Evolutionary conservation across 2,888 invertebrate genomes (phyloP), one percentile per base, ranked within the genome.

Genomic region (Anagyrus pseudococci): DNA sequence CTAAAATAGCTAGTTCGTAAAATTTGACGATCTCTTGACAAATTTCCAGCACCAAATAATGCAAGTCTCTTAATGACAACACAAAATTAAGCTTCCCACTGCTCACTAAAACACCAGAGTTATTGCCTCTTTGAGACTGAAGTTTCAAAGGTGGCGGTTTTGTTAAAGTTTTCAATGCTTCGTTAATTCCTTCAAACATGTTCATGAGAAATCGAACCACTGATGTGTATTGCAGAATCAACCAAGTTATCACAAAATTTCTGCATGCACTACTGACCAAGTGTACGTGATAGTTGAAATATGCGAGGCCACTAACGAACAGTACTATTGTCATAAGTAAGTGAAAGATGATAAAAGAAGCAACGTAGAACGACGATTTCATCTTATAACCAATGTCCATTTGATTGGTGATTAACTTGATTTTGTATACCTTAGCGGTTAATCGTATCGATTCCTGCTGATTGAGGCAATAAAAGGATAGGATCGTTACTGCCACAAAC

Each of bases 141-240:
- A 44, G 6, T 8, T 62, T 23, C 0, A 29, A 7, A 0, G 10
- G 1, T 2, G 46, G 7, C 0, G 20, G 3, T 17, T 40, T 29
- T 1, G 22, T 13, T n/a, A 62, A 15, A 41, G 22, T 29, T 20
- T 3, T 2, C 8, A 62, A 19, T 6, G 20, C 29, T 1, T 23
- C 20, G 40, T 62, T 62, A 0, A 62, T 33, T 4, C 23, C 58
- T 13, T 40, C 23, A 17, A 58, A 58, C 19, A 43, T 53, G 13
- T 25, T 15, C 1, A 3, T 4, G 2, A 62, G 23, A 20, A 62
- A 22, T 20, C 37, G 53, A 1, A 53, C 43, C 1, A 58, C 48
- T 1, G 53, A 15, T 0, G 33, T 19, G 17, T 62, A 62, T 13
- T 57, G 62, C 6, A 58, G 6, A 17, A 53, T 4, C 7, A 62